A percentile compares a stretch with the other conserved stretches of the same genome.
These are phyloP conservation scores for Palloptera scutellata DNA, from an alignment of 2,888 invertebrate genomes.

Conservation along the genomic window DNA sequence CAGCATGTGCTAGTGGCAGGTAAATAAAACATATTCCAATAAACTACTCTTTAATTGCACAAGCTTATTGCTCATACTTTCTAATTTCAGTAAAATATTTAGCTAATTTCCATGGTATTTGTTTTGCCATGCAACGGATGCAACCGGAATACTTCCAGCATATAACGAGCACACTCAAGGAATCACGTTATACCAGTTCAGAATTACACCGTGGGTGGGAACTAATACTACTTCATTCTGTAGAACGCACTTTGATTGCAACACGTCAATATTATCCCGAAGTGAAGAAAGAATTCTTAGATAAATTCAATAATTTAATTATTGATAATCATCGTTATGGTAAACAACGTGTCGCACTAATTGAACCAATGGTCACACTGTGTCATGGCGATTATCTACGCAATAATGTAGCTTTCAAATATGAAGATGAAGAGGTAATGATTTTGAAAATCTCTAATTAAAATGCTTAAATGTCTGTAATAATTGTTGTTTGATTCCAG, in stretches of 20 bases:
- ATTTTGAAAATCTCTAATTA: neutral
- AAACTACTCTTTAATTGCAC: neutral
- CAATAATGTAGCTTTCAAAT: slow-evolving; percentile 62
- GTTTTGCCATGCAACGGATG: slow-evolving; percentile 54
- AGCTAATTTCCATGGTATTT: slow-evolving; percentile 58
- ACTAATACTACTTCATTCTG: slow-evolving; percentile 27
- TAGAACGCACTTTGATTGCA: slow-evolving; percentile 41
- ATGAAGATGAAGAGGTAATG: slow-evolving; percentile 38
- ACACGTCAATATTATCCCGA: slow-evolving; percentile 44
- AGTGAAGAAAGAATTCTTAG: slow-evolving; percentile 50
- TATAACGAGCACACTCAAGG: slow-evolving; percentile 46
- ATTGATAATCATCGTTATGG: slow-evolving; percentile 42
- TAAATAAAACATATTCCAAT: too few species aligned
- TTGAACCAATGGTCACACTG: slow-evolving; percentile 56
- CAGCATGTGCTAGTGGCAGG: slow-evolving; percentile 58
- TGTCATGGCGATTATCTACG: slow-evolving; percentile 63
- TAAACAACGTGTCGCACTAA: slow-evolving; percentile 50
- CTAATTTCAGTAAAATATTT: slow-evolving; percentile 47
- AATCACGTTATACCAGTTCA: slow-evolving; percentile 50
- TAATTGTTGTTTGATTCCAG: slow-evolving; percentile 30
- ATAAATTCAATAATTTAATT: slow-evolving; percentile 41
- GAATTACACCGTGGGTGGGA: slow-evolving; percentile 42
- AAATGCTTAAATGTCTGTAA: neutral
- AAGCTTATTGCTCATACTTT: neutral
- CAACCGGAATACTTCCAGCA: slow-evolving; percentile 46